phyloP scores from a whole-genome alignment of 1,140 invertebrate genomes.

The Bradysia coprophila region DNA sequence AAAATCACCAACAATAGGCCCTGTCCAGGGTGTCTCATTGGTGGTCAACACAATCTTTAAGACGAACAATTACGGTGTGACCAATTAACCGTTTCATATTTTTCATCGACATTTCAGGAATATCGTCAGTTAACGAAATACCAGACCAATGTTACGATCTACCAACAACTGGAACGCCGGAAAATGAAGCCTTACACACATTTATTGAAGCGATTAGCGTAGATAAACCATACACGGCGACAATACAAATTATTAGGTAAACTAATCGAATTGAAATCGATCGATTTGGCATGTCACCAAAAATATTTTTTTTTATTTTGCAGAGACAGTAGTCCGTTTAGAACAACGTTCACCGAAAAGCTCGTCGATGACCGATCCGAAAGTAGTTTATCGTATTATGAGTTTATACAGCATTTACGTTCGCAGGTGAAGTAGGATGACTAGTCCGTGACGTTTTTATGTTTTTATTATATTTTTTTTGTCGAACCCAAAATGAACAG shows the following conservation, averaged over 20 bases:
- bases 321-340: slow-evolving; percentile 76
- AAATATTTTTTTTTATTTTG: slow-evolving; percentile 9
- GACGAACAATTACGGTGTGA: too few species aligned
- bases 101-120: too few species aligned
- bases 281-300: not conserved
- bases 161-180: slow-evolving; percentile 55
- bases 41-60: too few species aligned
- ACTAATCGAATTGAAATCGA: slow-evolving; percentile 5
- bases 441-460: too few species aligned
- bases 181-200: slow-evolving; percentile 54
- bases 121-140: slow-evolving; percentile 31
- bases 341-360: slow-evolving; percentile 67
- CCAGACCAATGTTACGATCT: slow-evolving; percentile 47
- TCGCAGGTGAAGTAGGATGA: slow-evolving; percentile 59
- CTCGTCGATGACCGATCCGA: slow-evolving; percentile 90
- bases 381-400: slow-evolving; percentile 86
- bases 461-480: too few species aligned
- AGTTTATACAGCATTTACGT: slow-evolving; percentile 94
- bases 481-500: too few species aligned
- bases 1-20: too few species aligned
- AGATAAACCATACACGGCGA: slow-evolving; percentile 56
- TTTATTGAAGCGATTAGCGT: slow-evolving; percentile 76
- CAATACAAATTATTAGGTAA: slow-evolving; percentile 71
- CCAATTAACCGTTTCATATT: too few species aligned
- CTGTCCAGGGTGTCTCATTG: too few species aligned